These are phyloP conservation scores for Burhinus oedicnemus DNA, from an alignment of 2,113 vertebrate species.

Conservation along the genomic window DNA sequence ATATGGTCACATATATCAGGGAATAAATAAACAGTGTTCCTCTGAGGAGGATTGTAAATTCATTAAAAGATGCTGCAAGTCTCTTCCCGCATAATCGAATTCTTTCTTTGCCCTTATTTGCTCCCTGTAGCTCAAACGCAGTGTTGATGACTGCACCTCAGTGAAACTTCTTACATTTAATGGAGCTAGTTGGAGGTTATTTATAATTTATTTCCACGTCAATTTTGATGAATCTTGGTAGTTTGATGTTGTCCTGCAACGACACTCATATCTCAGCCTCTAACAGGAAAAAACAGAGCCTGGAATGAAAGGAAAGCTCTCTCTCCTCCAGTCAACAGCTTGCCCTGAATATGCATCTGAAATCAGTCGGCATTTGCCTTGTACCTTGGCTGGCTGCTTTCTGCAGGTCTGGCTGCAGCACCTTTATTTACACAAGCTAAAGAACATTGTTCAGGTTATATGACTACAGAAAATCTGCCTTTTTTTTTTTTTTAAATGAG, in stretches of 20 bases:
- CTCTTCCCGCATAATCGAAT: not conserved
- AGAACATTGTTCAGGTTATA: not conserved
- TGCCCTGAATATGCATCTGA: accelerated
- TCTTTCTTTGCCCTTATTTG: not conserved
- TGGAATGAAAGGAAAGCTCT: not conserved
- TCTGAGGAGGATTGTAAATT: not conserved
- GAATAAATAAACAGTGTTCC: not conserved
- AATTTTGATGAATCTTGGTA: not conserved
- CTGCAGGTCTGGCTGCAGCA: not conserved
- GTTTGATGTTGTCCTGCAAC: not conserved
- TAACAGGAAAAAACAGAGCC: not conserved
- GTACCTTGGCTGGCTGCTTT: not conserved
- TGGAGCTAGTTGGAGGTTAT: not conserved
- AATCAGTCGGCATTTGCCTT: not conserved
- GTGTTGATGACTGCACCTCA: not conserved
- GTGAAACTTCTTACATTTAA: not conserved
- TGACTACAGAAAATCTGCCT: not conserved
- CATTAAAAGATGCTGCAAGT: not conserved
- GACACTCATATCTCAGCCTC: not conserved
- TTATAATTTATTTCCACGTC: not conserved
- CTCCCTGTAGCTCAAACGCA: not conserved
- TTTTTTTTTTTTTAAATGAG: not conserved
- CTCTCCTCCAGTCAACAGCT: not conserved
- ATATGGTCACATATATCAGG: not conserved
- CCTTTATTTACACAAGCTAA: not conserved